These are phyloP conservation scores for Scaptodrosophila latifasciaeformis DNA, from an alignment of 2,888 invertebrate species.

Conservation along the genomic window DNA sequence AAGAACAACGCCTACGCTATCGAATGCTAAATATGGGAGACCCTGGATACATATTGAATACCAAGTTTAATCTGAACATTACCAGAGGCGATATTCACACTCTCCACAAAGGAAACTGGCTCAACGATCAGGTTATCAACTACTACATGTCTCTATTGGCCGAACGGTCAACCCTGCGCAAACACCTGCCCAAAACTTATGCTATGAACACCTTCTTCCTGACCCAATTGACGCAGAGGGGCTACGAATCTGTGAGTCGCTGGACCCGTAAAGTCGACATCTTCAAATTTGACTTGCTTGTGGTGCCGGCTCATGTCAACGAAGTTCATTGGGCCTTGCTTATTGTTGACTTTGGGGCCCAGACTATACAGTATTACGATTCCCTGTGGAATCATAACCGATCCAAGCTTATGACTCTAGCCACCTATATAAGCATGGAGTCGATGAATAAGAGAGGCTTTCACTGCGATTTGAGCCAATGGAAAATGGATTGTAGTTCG, in stretches of 20 bases:
- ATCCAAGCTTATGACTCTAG: constrained; percentile 81
- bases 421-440: constrained; percentile 87
- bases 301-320: constrained; percentile 92
- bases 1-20: too few relatives aligned
- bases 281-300: constrained; percentile 88
- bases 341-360: constrained; percentile 85
- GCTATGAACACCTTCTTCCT: too few relatives aligned
- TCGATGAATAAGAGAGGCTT: constrained; percentile 89
- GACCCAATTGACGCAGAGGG: too few relatives aligned
- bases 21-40: too few relatives aligned
- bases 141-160: too few relatives aligned
- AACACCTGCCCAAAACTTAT: too few relatives aligned
- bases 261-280: constrained; percentile 92
- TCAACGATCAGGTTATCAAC: too few relatives aligned
- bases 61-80: too few relatives aligned
- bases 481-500: constrained; percentile 80
- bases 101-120: too few relatives aligned
- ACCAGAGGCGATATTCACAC: too few relatives aligned
- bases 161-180: too few relatives aligned
- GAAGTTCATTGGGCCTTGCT: constrained; percentile 97
- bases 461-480: constrained; percentile 81
- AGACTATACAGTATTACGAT: constrained; percentile 88
- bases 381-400: constrained; percentile 90
- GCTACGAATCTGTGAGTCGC: constrained; percentile 75
- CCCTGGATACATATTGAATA: too few relatives aligned